These are phyloP conservation scores for Andinoacara biseriatus DNA, from an alignment of 2,113 vertebrate genomes.

Conservation along the genomic window DNA sequence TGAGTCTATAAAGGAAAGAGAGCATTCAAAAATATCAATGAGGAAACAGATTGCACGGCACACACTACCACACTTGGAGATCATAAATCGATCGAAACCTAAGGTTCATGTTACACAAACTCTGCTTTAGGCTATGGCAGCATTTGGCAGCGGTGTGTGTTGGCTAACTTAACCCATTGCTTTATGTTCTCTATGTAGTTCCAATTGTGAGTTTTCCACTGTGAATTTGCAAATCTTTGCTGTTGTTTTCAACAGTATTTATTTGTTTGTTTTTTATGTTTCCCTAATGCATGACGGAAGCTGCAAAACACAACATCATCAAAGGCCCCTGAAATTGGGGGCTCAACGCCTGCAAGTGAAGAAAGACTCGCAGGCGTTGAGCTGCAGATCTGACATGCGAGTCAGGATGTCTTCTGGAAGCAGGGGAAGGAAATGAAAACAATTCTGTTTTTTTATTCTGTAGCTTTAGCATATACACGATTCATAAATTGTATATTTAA, in stretches of 20 bases:
- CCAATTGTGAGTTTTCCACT: constrained; percentile 22
- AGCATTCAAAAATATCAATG: constrained; percentile 68
- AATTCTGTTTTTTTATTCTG: background rate
- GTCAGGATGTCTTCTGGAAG: background rate
- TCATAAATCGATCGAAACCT: constrained; percentile 52
- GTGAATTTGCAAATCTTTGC: constrained; percentile 21
- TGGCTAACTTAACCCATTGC: constrained; percentile 33
- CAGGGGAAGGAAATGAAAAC: constrained; percentile 1
- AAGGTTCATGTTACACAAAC: constrained; percentile 30
- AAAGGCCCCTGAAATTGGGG: background rate
- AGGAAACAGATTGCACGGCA: constrained; percentile 49
- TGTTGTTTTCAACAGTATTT: background rate
- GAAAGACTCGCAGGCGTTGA: background rate
- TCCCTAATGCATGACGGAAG: no score
- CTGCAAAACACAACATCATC: background rate
- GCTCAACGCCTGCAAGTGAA: background rate
- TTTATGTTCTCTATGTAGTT: constrained; percentile 34
- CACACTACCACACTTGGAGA: constrained; percentile 32
- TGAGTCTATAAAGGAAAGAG: constrained; percentile 57
- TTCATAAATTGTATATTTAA: background rate
- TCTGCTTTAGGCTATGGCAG: constrained; percentile 44
- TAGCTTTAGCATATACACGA: background rate
- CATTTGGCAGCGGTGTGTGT: constrained; percentile 36
- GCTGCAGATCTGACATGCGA: background rate
- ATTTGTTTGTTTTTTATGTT: background rate